Percentiles rank a stretch among this genome's conserved stretches.
These are phyloP conservation scores for Ammodytes dubius DNA, from an alignment of 2,113 vertebrate species.

Conservation along the genomic window DNA sequence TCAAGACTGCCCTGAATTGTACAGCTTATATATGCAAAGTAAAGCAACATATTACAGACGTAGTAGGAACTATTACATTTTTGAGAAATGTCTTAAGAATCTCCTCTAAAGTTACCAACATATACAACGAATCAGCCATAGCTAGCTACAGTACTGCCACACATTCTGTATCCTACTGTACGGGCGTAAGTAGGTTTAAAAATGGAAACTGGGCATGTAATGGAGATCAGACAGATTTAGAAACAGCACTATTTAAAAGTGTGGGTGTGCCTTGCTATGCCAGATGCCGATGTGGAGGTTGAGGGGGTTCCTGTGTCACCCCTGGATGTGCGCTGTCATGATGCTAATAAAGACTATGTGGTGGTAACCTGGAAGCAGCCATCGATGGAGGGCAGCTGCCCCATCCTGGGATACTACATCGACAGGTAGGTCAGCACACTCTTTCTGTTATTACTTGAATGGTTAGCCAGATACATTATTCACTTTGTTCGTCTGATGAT, in stretches of 20 bases:
- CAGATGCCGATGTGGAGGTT: slow-evolving; percentile 93
- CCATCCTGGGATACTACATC: slow-evolving; percentile 95
- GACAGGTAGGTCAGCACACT: slow-evolving; percentile 87
- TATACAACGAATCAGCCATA: slow-evolving; percentile 8
- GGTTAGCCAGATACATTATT: background rate
- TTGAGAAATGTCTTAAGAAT: background rate
- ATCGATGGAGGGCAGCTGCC: slow-evolving; percentile 92
- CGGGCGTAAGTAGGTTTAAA: slow-evolving; percentile 52
- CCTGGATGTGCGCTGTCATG: slow-evolving; percentile 92
- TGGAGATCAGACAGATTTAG: slow-evolving; percentile 66
- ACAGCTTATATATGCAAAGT: background rate
- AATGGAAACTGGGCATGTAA: slow-evolving; percentile 53
- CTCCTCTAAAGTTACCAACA: background rate
- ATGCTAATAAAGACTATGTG: slow-evolving; percentile 98
- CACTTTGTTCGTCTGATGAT: background rate
- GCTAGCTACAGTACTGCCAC: slow-evolving; percentile 3
- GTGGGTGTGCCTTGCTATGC: slow-evolving; percentile 24
- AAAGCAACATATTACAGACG: background rate
- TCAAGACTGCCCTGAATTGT: background rate
- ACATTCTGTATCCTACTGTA: slow-evolving; percentile 16
- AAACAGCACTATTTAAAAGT: slow-evolving; percentile 41
- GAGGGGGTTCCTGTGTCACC: slow-evolving; percentile 94
- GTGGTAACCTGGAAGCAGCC: slow-evolving; percentile 99
- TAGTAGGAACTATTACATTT: background rate
- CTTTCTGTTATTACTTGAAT: background rate